These are phyloP conservation scores for Drosophila fulvimacula DNA, from an alignment of 2,888 invertebrate species.

Conservation along the genomic window DNA sequence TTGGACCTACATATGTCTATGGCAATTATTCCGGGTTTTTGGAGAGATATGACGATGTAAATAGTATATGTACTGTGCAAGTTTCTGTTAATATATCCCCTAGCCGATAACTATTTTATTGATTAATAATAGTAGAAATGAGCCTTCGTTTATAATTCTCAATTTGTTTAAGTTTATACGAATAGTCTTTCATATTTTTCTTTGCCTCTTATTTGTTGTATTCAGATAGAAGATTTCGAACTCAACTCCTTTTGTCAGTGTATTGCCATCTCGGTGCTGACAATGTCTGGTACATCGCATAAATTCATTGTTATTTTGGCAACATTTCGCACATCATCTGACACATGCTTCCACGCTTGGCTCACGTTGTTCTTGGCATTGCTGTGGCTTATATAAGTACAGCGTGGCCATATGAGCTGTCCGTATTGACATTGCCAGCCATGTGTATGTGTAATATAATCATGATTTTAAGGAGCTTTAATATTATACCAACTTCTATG, in stretches of 20 bases:
- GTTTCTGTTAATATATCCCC: background rate
- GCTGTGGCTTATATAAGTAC: constrained; percentile 29
- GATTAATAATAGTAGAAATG: background rate
- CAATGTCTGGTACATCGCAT: constrained; percentile 7
- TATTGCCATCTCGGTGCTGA: background rate
- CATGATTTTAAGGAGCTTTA: constrained; percentile 72
- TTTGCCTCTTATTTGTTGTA: no score
- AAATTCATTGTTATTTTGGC: constrained; percentile 50
- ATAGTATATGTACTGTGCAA: background rate
- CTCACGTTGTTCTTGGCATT: constrained; percentile 34
- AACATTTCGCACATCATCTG: constrained; percentile 73
- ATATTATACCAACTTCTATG: constrained; percentile 33
- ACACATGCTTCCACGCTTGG: constrained; percentile 39
- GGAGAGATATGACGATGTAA: background rate
- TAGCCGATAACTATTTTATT: background rate
- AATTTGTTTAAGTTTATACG: background rate
- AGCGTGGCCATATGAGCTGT: constrained; percentile 20
- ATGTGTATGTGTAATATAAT: constrained; percentile 59
- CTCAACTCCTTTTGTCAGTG: constrained; percentile 23
- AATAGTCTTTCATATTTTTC: no score
- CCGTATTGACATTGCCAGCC: constrained; percentile 48
- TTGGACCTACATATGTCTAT: background rate
- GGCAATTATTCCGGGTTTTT: background rate
- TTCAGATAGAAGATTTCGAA: no score
- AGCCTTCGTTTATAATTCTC: background rate